These are phyloP conservation scores for Falco cherrug DNA, from an alignment of 2,797 vertebrate species.

Conservation along the genomic window DNA sequence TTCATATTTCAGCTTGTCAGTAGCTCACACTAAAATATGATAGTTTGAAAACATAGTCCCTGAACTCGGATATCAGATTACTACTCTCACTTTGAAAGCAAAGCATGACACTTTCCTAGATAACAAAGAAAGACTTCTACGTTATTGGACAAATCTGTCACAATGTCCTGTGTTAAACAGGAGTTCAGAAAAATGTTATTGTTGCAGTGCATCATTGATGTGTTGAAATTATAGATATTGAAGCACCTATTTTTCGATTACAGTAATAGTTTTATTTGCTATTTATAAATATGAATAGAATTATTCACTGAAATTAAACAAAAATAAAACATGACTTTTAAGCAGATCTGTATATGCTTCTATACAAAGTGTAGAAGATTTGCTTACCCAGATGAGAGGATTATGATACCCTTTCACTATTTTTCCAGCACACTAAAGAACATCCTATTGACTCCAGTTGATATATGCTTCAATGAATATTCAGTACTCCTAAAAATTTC, in stretches of 20 bases:
- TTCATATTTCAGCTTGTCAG: conserved; percentile 25
- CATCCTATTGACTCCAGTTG: background rate
- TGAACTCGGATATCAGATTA: conserved; percentile 25
- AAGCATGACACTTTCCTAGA: conserved; percentile 20
- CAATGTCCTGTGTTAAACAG: background rate
- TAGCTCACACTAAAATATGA: background rate
- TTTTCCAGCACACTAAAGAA: background rate
- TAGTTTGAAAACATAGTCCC: conserved; percentile 8
- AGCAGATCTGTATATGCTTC: background rate
- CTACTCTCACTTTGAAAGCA: conserved; percentile 12
- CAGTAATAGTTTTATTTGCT: background rate
- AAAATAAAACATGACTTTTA: background rate
- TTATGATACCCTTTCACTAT: background rate
- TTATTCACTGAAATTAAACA: background rate
- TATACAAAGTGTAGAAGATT: background rate
- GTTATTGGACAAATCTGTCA: background rate
- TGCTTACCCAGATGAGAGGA: background rate
- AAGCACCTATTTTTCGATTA: background rate
- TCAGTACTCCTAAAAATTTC: background rate
- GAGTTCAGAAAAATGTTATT: background rate
- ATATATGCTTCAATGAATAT: background rate
- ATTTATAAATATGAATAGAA: background rate
- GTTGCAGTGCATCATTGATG: accelerated
- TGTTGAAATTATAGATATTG: background rate
- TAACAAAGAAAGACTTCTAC: background rate